Conservation (phyloP, 2,888 invertebrate species). For the Axea sp. region DNA sequence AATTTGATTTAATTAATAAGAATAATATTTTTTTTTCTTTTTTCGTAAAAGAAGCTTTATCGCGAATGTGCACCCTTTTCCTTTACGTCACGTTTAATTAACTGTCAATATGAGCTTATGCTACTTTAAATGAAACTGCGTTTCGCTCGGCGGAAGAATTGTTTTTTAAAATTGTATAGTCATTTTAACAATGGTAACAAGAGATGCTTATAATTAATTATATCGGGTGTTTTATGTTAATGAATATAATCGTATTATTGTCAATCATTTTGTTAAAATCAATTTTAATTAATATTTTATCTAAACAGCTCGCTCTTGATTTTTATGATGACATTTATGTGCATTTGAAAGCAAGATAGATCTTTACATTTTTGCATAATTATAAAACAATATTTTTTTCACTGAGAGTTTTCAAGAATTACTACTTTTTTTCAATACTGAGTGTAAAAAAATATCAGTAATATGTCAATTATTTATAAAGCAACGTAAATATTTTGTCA, state of each 20-base stretch:
- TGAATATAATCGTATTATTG: background rate
- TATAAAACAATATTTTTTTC: no score
- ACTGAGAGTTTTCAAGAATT: no score
- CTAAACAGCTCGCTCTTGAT: slow-evolving; percentile 13
- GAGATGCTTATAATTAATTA: background rate
- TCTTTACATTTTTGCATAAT: no score
- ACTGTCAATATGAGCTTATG: slow-evolving; percentile 14
- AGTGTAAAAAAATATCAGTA: no score
- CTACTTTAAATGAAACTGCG: slow-evolving; percentile 13
- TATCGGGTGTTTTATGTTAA: background rate
- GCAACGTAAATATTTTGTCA: no score
- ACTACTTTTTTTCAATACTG: no score
- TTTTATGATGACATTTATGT: slow-evolving; percentile 22
- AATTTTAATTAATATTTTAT: slow-evolving; percentile 44
- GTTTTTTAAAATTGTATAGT: no score
- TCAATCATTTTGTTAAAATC: slow-evolving; percentile 9
- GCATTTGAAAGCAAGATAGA: no score
- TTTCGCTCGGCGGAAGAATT: background rate
- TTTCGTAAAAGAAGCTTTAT: slow-evolving; percentile 6
- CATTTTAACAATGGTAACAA: no score
- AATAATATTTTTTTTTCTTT: background rate
- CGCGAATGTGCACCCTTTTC: slow-evolving; percentile 19
- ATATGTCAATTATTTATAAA: no score
- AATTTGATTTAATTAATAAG: slow-evolving; percentile 20
- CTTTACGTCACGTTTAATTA: slow-evolving; percentile 18